These are phyloP conservation scores for Microctenopoma lineatum DNA, from an alignment of 2,797 vertebrate species.

Conservation along the genomic window DNA sequence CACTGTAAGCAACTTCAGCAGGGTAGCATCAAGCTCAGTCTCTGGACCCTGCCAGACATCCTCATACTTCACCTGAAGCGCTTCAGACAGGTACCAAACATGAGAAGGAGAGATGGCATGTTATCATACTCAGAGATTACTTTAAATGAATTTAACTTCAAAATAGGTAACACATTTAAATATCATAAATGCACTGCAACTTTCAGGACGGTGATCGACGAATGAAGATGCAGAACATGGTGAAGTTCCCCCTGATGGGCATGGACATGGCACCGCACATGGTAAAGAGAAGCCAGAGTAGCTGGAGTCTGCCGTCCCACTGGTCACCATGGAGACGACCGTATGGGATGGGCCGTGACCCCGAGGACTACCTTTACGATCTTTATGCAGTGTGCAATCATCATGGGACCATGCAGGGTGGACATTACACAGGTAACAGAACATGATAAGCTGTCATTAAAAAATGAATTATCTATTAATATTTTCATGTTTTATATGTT, in stretches of 20 bases:
- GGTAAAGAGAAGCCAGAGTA: slow-evolving; percentile 98
- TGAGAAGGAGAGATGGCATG: background rate
- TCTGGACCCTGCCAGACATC: slow-evolving; percentile 98
- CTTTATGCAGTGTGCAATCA: slow-evolving; percentile 98
- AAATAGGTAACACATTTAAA: background rate
- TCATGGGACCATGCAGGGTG: slow-evolving; percentile 98
- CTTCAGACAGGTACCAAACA: slow-evolving; percentile 90
- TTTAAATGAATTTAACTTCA: background rate
- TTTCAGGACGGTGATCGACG: slow-evolving; percentile 92
- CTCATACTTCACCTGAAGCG: slow-evolving; percentile 98
- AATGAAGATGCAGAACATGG: slow-evolving; percentile 97
- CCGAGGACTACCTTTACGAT: slow-evolving; percentile 97
- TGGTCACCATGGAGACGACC: slow-evolving; percentile 98
- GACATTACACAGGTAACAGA: slow-evolving; percentile 94
- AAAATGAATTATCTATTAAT: background rate
- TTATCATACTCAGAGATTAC: background rate
- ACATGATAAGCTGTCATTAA: background rate
- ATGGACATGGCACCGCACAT: slow-evolving; percentile 99
- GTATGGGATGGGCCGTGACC: slow-evolving; percentile 95
- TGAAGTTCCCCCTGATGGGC: slow-evolving; percentile 92
- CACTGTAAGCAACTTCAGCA: slow-evolving; percentile 99
- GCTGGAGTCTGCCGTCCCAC: slow-evolving; percentile 97
- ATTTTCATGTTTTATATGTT: background rate
- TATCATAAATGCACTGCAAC: background rate
- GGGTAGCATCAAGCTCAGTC: slow-evolving; percentile 96